Conservation (phyloP, 2,888 invertebrate species). For the Phoenoteleia sp. region DNA sequence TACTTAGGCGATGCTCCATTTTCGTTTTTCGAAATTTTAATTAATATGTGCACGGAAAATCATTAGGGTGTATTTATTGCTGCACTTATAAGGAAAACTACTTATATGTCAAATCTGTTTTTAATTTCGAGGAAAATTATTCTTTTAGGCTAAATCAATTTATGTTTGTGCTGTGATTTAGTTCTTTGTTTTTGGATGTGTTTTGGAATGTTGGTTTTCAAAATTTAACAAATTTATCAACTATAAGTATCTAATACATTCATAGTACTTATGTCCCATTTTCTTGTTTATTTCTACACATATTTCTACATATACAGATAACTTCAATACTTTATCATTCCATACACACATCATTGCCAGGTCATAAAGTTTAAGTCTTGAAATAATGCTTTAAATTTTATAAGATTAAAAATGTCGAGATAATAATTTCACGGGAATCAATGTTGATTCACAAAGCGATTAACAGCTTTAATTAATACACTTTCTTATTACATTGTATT, state of each 20-base stretch:
- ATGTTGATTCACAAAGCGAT: too few species aligned
- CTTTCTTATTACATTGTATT: too few species aligned
- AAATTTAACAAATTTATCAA: too few species aligned
- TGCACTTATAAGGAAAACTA: too few species aligned
- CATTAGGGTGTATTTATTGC: not conserved
- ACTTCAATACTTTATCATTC: constrained; percentile 8
- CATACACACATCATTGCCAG: not conserved
- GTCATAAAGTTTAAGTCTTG: not conserved
- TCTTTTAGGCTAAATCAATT: not conserved
- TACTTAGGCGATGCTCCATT: constrained; percentile 17
- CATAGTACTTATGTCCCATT: constrained; percentile 1
- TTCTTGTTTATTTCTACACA: constrained; percentile 7
- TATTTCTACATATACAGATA: constrained; percentile 21
- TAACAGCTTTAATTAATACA: too few species aligned
- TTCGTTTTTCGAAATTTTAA: not conserved
- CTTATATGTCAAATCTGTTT: too few species aligned
- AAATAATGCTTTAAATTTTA: not conserved
- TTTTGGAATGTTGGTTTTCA: too few species aligned
- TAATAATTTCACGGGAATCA: not conserved
- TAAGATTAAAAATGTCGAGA: not conserved
- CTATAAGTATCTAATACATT: too few species aligned
- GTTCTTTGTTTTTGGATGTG: too few species aligned
- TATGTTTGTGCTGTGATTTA: not conserved
- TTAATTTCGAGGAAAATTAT: not conserved
- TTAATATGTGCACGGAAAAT: not conserved